Conservation (phyloP, 1,140 invertebrate species). For the Luehdorfia chinensis region DNA sequence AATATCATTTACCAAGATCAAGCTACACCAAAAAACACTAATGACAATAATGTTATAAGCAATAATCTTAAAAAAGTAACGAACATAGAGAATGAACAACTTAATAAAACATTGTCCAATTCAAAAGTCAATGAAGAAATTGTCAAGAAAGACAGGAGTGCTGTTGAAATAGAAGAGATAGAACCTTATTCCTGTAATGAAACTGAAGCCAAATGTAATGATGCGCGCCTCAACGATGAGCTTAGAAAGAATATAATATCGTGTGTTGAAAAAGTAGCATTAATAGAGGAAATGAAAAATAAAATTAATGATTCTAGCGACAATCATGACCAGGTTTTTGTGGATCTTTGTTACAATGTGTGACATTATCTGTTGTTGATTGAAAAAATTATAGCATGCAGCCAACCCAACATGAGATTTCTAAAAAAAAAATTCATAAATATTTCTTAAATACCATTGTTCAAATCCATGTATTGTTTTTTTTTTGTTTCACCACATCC, state of each 20-base stretch:
- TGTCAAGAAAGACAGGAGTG: slow-evolving; percentile 22
- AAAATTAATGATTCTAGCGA: slow-evolving; percentile 43
- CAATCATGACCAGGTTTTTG: slow-evolving; percentile 54
- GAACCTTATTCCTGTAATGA: slow-evolving; percentile 34
- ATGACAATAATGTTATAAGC: slow-evolving; percentile 34
- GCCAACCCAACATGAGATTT: slow-evolving; percentile 24
- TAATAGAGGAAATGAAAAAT: slow-evolving; percentile 65
- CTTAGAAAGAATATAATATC: slow-evolving; percentile 67
- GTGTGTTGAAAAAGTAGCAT: slow-evolving; percentile 63
- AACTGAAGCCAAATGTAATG: slow-evolving; percentile 42
- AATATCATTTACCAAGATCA: slow-evolving; percentile 29
- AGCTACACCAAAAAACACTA: slow-evolving; percentile 34
- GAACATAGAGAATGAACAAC: slow-evolving; percentile 67
- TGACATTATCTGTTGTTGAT: slow-evolving; percentile 45
- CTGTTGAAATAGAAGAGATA: slow-evolving; percentile 48
- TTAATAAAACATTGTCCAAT: slow-evolving; percentile 58
- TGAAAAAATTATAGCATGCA: slow-evolving; percentile 43
- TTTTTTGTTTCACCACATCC: slow-evolving; percentile 9
- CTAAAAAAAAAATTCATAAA: slow-evolving; percentile 29
- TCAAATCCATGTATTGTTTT: slow-evolving; percentile 9
- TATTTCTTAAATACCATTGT: slow-evolving; percentile 19
- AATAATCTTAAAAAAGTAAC: slow-evolving; percentile 63
- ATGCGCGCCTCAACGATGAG: slow-evolving; percentile 53
- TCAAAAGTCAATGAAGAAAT: slow-evolving; percentile 37
- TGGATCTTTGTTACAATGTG: slow-evolving; percentile 48